Base-by-base conservation (phyloP, 2,113 vertebrate species). In the Onychostruthus taczanowskii region DNA sequence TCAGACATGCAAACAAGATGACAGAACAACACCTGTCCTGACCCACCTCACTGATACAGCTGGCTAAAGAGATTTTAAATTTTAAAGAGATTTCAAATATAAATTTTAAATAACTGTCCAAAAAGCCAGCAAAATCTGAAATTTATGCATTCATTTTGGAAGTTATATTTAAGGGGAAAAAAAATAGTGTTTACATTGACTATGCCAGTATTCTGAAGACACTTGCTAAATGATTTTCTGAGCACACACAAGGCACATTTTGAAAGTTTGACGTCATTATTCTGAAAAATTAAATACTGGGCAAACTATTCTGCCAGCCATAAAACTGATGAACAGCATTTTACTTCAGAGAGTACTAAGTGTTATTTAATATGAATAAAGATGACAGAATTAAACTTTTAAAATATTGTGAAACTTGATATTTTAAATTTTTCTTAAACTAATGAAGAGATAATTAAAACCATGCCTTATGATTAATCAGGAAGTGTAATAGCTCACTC, bases 351-450 rank as follows among this genome's bases (percentile, higher is more conserved):
- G 63, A 74, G 12, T 70, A 31, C 28, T 43, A 87, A 64, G 27
- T 84, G 50, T 50, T 89, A 46, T 61, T 92, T 92, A 70, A 80
- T 64, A 46, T 77, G 64, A 75, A 67, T 47, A 61, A 87, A 86
- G 43, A 59, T 61, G 61, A 92, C n/a, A 90, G 50, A 92, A 83
- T 77, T 84, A 87, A 80, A 81, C 27, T 89, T 85, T 52, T 43
- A 90, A 90, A 90, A 84, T 96, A 94, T 46, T 72, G 37, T 63
- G 62, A 92, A 94, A 95, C 75, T 68, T 41, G 43, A 33, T 84
- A 68, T 41, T 91, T 94, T n/a, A 90, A 27, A 30, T 86, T 94
- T 81, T 95, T 81, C 43, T 90, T 89, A 88, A 70, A 82, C 39
- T 82, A 88, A 91, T 72, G 70, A 70, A 86, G 86, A 88, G 49